Percentiles rank a stretch among this genome's conserved stretches.
Conservation (phyloP, 2,113 vertebrate species). For the Vidua macroura region DNA sequence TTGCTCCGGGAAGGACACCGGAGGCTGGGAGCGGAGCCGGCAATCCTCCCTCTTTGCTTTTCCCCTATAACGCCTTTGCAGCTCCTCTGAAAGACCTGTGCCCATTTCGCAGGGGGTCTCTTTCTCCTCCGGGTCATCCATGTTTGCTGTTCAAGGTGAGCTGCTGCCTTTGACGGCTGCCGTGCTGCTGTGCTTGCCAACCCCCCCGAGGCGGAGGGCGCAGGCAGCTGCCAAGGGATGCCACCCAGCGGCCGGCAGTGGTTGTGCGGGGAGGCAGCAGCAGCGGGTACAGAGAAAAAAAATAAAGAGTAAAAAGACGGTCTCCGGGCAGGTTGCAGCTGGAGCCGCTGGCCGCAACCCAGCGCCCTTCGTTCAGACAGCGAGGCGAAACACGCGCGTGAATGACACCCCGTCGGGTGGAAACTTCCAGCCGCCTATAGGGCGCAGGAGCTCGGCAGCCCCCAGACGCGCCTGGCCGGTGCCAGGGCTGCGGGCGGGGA, state of each 20-base stretch:
- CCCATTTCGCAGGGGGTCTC: background rate
- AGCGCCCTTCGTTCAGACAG: background rate
- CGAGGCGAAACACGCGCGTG: background rate
- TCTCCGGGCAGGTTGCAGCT: background rate
- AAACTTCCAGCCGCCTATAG: background rate
- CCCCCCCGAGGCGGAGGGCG: background rate
- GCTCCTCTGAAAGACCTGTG: background rate
- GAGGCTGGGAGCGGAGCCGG: background rate
- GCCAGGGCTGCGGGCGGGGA: background rate
- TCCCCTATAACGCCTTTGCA: background rate
- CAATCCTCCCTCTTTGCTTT: background rate
- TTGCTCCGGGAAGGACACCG: background rate
- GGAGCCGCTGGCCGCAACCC: background rate
- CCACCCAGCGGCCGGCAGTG: constrained; percentile 1
- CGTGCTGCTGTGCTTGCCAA: background rate
- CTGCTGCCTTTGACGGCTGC: background rate
- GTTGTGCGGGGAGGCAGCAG: background rate
- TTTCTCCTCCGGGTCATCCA: background rate
- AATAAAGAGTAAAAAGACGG: background rate
- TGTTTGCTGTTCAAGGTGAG: background rate
- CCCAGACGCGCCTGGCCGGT: background rate
- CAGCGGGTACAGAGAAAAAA: background rate
- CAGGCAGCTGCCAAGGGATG: background rate
- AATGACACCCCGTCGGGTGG: background rate
- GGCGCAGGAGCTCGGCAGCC: background rate